Base-by-base conservation (phyloP, 2,888 invertebrate genomes). In the Zhuqinia jingwanae region DNA sequence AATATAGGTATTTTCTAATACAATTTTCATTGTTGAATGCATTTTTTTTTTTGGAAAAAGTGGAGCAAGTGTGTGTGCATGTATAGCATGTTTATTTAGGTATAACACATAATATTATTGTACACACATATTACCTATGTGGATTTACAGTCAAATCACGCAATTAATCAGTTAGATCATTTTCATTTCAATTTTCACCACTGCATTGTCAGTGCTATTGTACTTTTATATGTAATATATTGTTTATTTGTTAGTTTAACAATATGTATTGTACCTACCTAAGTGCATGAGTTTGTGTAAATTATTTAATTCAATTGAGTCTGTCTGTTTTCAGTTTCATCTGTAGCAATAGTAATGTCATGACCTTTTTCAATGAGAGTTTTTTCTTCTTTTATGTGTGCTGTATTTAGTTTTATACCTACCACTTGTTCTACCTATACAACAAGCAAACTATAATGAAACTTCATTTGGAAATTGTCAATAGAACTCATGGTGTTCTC, bases 41-140 rank as follows among this genome's bases (percentile, higher is more conserved):
- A 47, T 47, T 70, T n/a, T n/a, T n/a, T n/a, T 36, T 36, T 73
- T 73, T 76, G 82, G 75, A 63, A 82, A 75, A 82, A 75, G 82
- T 82, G 63, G 82, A 82, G 60, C 36, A 36, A 36, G 8, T 36
- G 36, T 36, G 36, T 36, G 36, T n/a, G n/a, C n/a, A n/a, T n/a
- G 36, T 36, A 36, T 36, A n/a, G n/a, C 81, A 82, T 73, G 73
- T 73, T 73, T 73, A 73, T 73, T 10, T 73, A 73, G 73, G 73
- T 17, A 73, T 36, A n/a, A 27, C n/a, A n/a, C n/a, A n/a, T n/a
- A n/a, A n/a, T n/a, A n/a, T n/a, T n/a, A n/a, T n/a, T n/a, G n/a
- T n/a, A n/a, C n/a, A n/a, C n/a, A n/a, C n/a, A n/a, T n/a, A n/a
- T n/a, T n/a, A n/a, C n/a, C n/a, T n/a, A 20, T 42, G n/a, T 17